Evolutionary conservation across 2,797 vertebrate species (phyloP).

Genomic region (Notoglanidium macrostoma): DNA sequence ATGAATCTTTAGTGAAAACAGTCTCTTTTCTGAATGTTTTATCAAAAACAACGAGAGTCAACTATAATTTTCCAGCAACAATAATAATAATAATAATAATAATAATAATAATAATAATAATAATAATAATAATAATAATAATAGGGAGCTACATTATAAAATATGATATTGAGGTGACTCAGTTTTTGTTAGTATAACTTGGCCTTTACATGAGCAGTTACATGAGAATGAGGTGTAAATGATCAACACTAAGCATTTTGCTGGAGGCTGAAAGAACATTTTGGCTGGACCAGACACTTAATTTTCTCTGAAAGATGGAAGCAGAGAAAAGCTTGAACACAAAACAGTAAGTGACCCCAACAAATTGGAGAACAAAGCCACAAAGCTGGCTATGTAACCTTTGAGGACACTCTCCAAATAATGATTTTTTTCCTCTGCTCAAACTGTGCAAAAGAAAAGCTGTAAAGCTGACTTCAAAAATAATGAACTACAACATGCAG

Average conservation of each 20-base stretch:
- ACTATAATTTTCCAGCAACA: neutral
- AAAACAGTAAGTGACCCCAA: neutral
- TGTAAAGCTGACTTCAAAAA: too few relatives aligned
- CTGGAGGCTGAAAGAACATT: neutral
- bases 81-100: conserved; percentile 3
- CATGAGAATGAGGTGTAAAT: neutral
- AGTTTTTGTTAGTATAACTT: neutral
- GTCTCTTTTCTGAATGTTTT: neutral
- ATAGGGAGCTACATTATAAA: neutral
- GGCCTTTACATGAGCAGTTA: neutral
- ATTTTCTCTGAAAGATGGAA: neutral
- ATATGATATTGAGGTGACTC: neutral
- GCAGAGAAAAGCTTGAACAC: neutral
- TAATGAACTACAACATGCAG: too few relatives aligned
- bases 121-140: neutral
- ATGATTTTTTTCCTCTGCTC: neutral
- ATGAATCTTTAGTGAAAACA: neutral
- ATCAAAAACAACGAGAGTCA: neutral
- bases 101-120: neutral
- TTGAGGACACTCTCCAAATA: neutral
- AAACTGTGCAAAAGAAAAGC: too few relatives aligned
- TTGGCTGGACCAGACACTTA: neutral
- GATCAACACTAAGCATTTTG: neutral
- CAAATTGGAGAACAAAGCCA: neutral
- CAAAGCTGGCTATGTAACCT: neutral